A percentile compares a stretch with the other conserved stretches of the same genome.
Evolutionary conservation across 2,888 invertebrate species (phyloP).

Genomic region (Volucella bombylans): DNA sequence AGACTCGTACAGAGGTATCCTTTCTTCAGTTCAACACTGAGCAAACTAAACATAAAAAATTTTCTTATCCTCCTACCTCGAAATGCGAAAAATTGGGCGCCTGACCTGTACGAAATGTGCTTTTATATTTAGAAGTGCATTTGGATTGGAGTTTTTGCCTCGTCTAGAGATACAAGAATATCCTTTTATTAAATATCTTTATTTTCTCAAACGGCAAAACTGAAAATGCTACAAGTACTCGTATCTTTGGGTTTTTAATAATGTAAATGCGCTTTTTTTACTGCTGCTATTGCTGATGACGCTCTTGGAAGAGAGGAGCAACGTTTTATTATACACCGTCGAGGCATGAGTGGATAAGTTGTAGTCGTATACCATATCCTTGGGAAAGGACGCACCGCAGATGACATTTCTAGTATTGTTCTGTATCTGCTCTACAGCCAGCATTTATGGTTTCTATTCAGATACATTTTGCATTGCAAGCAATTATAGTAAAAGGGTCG

Average conservation of each 20-base stretch:
- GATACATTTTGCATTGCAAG: background rate
- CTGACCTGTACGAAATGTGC: background rate
- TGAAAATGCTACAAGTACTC: no score
- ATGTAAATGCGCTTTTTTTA: background rate
- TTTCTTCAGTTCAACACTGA: background rate
- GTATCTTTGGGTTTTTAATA: background rate
- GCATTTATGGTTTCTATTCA: background rate
- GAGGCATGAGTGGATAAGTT: no score
- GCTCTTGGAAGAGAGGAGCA: no score
- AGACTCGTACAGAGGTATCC: background rate
- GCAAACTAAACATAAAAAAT: conserved; percentile 4
- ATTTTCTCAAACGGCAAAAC: background rate
- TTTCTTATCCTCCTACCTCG: background rate
- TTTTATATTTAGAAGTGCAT: background rate
- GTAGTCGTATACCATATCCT: background rate
- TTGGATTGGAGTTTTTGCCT: background rate
- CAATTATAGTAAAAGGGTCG: conserved; percentile 5
- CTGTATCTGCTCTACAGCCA: background rate
- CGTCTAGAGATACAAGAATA: background rate
- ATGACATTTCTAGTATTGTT: background rate
- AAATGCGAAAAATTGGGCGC: no score
- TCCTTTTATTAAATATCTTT: background rate
- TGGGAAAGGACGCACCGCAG: conserved; percentile 10
- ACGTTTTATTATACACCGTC: no score
- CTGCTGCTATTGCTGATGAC: no score